Percentiles rank a stretch among this genome's conserved stretches.
These are phyloP conservation scores for Troilus luridus DNA, from an alignment of 2,888 invertebrate species.

Conservation along the genomic window DNA sequence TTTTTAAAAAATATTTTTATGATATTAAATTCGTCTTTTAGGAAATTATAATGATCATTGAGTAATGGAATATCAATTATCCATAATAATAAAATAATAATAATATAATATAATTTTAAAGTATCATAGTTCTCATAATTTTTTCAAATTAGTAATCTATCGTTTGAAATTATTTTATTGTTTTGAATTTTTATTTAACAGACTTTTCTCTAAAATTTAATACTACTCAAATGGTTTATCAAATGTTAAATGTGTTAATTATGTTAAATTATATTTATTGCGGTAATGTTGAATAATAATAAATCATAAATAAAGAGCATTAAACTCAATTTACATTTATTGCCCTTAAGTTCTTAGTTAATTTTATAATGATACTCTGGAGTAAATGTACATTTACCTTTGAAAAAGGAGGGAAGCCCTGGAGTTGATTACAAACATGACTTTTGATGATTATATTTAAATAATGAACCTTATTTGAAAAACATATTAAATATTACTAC, in stretches of 20 bases:
- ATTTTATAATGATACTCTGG: not conserved
- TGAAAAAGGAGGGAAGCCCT: not conserved
- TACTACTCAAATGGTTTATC: slow-evolving; percentile 50
- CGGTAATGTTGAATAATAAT: slow-evolving; percentile 36
- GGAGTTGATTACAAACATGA: not conserved
- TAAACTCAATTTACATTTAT: not conserved
- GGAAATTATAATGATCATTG: slow-evolving; percentile 14
- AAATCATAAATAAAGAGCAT: slow-evolving; percentile 16
- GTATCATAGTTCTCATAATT: slow-evolving; percentile 7
- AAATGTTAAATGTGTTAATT: slow-evolving; percentile 30
- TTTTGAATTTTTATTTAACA: slow-evolving; percentile 56
- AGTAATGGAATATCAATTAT: slow-evolving; percentile 23
- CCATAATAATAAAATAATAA: not conserved
- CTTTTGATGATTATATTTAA: not conserved
- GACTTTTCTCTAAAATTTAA: slow-evolving; percentile 54
- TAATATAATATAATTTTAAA: not conserved
- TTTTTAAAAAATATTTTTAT: slow-evolving; percentile 44
- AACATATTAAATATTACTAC: not conserved
- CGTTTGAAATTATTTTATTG: slow-evolving; percentile 40
- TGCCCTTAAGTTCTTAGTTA: not conserved
- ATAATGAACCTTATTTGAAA: not conserved
- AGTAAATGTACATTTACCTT: not conserved
- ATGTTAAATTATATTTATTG: slow-evolving; percentile 37
- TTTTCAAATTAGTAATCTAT: slow-evolving; percentile 23
- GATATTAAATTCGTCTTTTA: slow-evolving; percentile 41